These are phyloP conservation scores for Sebastes schlegelii DNA, from an alignment of 2,113 vertebrate genomes.

Conservation along the genomic window DNA sequence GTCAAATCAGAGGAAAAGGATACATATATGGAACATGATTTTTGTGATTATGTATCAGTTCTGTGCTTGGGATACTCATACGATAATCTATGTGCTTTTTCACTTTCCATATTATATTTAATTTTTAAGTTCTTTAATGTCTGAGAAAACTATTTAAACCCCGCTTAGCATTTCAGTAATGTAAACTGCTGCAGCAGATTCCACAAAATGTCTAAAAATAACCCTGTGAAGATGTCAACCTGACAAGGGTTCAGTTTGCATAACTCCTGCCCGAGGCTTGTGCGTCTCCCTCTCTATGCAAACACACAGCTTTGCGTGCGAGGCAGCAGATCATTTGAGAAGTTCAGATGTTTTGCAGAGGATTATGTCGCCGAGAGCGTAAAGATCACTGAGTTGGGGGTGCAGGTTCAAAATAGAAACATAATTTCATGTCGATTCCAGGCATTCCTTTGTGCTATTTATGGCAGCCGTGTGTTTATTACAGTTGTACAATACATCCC, in stretches of 20 bases:
- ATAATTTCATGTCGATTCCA: constrained; percentile 58
- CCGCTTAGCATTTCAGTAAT: constrained; percentile 55
- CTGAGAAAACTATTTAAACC: constrained; percentile 35
- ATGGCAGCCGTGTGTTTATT: constrained; percentile 58
- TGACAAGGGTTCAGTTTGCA: constrained; percentile 40
- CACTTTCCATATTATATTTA: background rate
- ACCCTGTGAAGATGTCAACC: constrained; percentile 44
- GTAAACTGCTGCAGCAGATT: constrained; percentile 69
- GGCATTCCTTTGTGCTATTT: constrained; percentile 64
- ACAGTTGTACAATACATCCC: constrained; percentile 52
- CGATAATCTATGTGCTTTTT: background rate
- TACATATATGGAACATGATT: background rate
- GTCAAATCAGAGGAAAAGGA: background rate
- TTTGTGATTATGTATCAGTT: background rate
- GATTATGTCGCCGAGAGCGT: constrained; percentile 43
- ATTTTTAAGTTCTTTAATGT: background rate
- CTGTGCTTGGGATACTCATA: background rate
- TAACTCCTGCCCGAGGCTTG: constrained; percentile 23
- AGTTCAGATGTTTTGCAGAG: constrained; percentile 57
- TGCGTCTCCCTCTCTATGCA: constrained; percentile 33
- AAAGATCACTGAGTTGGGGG: constrained; percentile 36
- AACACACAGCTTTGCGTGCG: constrained; percentile 58
- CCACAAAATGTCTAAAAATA: constrained; percentile 66
- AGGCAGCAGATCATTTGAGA: constrained; percentile 60
- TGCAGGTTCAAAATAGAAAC: constrained; percentile 55